These are phyloP conservation scores for Frankliniella intonsa DNA, from an alignment of 2,888 invertebrate species.

Conservation along the genomic window DNA sequence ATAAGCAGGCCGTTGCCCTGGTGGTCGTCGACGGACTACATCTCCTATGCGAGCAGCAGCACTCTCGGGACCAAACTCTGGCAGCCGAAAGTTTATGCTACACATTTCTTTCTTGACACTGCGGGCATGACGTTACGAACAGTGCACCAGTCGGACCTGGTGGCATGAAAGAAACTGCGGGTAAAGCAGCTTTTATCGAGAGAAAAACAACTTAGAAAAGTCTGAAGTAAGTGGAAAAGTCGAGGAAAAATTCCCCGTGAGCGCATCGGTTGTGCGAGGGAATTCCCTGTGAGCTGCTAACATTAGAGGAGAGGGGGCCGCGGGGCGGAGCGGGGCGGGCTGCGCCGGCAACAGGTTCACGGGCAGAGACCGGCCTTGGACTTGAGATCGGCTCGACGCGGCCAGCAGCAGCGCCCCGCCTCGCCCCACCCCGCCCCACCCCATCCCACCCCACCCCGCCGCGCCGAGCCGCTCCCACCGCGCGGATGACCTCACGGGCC, in stretches of 20 bases:
- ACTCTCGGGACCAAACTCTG: no score
- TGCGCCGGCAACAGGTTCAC: conserved; percentile 9
- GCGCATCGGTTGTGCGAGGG: background rate
- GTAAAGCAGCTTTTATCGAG: background rate
- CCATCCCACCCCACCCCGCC: background rate
- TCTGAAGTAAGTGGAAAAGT: background rate
- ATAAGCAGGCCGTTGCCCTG: no score
- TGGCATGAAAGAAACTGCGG: no score
- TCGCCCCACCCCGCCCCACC: background rate
- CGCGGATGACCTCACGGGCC: no score
- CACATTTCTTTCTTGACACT: no score
- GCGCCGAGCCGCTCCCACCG: no score
- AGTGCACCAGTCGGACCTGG: no score
- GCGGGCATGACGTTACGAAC: no score
- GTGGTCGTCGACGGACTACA: no score
- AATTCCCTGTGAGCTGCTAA: background rate
- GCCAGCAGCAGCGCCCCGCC: background rate
- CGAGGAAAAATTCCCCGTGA: background rate
- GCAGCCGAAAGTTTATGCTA: no score
- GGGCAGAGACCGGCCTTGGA: conserved; percentile 21
- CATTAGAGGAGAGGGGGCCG: background rate
- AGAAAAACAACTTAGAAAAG: background rate
- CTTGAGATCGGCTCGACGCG: background rate
- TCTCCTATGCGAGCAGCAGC: no score
- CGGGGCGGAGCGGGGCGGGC: no score